These are phyloP conservation scores for Peromyscus attwateri DNA, from an alignment of 2,797 vertebrate genomes.

Conservation along the genomic window DNA sequence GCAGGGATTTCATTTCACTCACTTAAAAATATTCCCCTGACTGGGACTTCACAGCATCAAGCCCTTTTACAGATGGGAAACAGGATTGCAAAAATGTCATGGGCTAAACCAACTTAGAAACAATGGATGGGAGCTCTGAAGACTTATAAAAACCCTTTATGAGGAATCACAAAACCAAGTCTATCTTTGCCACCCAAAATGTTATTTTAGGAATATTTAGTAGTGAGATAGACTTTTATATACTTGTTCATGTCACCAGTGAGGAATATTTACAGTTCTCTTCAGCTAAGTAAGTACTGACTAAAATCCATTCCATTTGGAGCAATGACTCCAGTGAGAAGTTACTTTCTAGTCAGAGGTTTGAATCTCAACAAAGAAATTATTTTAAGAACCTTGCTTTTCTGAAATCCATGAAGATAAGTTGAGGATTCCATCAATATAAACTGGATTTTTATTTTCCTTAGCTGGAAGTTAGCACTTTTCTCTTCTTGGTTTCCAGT, in stretches of 20 bases:
- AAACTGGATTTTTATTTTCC: conserved; percentile 56
- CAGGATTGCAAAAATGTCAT: conserved; percentile 24
- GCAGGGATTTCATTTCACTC: conserved; percentile 58
- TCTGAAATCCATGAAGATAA: conserved; percentile 61
- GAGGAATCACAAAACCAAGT: not conserved
- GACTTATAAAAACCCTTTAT: not conserved
- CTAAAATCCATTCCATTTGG: conserved; percentile 43
- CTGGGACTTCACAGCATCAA: conserved; percentile 44
- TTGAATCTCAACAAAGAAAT: conserved; percentile 57
- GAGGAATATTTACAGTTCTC: conserved; percentile 17
- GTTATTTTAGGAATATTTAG: conserved; percentile 43
- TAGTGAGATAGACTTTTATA: conserved; percentile 44
- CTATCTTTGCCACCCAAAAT: conserved; percentile 11
- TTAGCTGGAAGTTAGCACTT: conserved; percentile 7
- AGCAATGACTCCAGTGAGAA: conserved; percentile 19
- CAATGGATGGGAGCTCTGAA: not conserved
- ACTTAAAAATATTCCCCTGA: conserved; percentile 64
- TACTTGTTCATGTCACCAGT: not conserved
- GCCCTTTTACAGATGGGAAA: conserved; percentile 41
- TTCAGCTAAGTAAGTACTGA: conserved; percentile 18
- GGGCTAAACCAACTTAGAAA: conserved; percentile 37
- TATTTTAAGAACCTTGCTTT: conserved; percentile 60
- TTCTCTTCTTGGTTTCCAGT: conserved; percentile 12
- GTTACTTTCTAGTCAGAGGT: conserved; percentile 58
- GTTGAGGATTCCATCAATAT: not conserved